Evolutionary conservation across 2,113 vertebrate genomes (phyloP).

Genomic region (Sardina pilchardus): DNA sequence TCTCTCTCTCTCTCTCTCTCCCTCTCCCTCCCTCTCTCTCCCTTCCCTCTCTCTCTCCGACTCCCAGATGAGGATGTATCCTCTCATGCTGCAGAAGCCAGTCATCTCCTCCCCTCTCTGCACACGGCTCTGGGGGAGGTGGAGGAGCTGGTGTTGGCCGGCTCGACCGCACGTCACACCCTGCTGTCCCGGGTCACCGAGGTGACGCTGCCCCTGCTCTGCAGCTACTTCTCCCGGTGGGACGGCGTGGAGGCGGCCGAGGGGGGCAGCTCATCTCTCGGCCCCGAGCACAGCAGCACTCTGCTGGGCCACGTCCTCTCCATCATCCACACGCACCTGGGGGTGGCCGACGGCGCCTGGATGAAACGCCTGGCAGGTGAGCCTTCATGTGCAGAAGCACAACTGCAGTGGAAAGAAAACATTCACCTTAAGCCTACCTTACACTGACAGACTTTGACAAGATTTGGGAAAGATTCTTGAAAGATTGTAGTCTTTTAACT

Average conservation of each 20-base stretch:
- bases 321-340: constrained; percentile 89
- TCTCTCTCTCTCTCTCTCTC: not conserved
- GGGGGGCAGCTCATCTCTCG: constrained; percentile 77
- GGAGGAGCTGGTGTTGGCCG: constrained; percentile 75
- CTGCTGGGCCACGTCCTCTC: constrained; percentile 87
- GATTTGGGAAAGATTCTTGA: too few species aligned
- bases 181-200: constrained; percentile 87
- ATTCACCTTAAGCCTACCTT: too few species aligned
- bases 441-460: too few species aligned
- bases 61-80: constrained; percentile 74
- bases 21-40: not conserved
- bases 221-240: constrained; percentile 90
- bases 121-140: constrained; percentile 84
- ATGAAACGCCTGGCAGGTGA: constrained; percentile 91
- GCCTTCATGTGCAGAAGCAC: too few species aligned
- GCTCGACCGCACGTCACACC: constrained; percentile 82
- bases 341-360: constrained; percentile 89
- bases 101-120: constrained; percentile 83
- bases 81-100: constrained; percentile 75
- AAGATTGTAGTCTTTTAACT: too few species aligned
- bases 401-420: not conserved
- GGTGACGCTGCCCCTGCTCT: constrained; percentile 88
- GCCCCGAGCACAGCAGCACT: constrained; percentile 81
- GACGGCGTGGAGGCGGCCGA: constrained; percentile 69
- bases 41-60: not conserved